phyloP scores from a whole-genome alignment of 1,140 invertebrate genomes.

The Drosophila rufa region DNA sequence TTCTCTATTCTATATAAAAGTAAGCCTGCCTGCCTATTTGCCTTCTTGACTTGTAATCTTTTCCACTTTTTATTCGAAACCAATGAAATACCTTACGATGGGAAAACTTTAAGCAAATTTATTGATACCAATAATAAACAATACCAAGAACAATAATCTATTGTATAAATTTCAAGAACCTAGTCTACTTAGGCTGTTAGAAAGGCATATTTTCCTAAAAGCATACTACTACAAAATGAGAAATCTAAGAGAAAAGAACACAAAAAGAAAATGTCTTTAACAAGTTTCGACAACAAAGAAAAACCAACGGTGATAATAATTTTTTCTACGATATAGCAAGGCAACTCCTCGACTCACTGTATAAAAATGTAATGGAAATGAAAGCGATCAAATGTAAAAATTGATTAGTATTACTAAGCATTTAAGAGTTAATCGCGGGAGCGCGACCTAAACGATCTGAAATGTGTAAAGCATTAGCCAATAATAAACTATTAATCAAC shows the following conservation, averaged over 20 bases:
- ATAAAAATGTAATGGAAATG: conserved; percentile 50
- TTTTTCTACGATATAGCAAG: conserved; percentile 65
- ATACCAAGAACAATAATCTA: conserved; percentile 83
- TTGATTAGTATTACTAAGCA: conserved; percentile 57
- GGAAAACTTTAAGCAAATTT: conserved; percentile 40
- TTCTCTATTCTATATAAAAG: conserved; percentile 14
- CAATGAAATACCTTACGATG: conserved; percentile 35
- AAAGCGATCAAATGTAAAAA: conserved; percentile 39
- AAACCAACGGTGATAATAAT: conserved; percentile 67
- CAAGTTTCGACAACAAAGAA: conserved; percentile 47
- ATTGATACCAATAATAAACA: conserved; percentile 71
- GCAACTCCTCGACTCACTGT: conserved; percentile 61
- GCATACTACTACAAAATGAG: conserved; percentile 64
- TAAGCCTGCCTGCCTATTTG: conserved; percentile 53
- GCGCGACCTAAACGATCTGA: conserved; percentile 60
- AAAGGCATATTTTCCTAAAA: conserved; percentile 80
- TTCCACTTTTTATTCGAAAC: conserved; percentile 46
- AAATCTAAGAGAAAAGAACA: conserved; percentile 16
- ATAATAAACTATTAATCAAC: conserved; percentile 48
- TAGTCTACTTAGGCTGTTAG: conserved; percentile 79
- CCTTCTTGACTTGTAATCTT: conserved; percentile 57
- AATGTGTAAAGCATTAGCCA: conserved; percentile 61
- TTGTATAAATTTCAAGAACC: conserved; percentile 75
- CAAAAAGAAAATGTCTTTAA: conserved; percentile 19
- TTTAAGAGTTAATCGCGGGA: conserved; percentile 42